Evolutionary conservation across 2,113 vertebrate genomes (phyloP).

Genomic region (Triplophysa tibetana): DNA sequence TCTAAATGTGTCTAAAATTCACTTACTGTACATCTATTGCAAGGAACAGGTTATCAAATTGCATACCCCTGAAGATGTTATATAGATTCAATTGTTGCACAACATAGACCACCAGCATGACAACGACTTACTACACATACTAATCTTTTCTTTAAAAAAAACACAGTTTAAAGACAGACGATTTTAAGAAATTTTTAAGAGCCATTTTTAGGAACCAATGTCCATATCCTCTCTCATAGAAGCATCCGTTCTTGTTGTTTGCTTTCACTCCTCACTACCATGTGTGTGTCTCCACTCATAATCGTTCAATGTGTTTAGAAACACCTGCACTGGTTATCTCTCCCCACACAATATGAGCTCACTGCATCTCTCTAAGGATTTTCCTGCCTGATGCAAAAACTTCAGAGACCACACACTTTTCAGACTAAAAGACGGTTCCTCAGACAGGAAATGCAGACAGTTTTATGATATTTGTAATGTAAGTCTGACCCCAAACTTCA

Average conservation of each 20-base stretch:
- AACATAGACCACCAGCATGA: too few species aligned
- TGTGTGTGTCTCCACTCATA: neutral
- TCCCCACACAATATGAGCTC: neutral
- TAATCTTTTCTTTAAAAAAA: too few species aligned
- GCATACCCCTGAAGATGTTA: too few species aligned
- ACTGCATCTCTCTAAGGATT: neutral
- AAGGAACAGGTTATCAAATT: neutral
- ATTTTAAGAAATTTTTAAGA: too few species aligned
- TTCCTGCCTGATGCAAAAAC: neutral
- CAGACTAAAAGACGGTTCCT: constrained; percentile 33
- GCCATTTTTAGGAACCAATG: too few species aligned
- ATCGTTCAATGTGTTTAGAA: neutral
- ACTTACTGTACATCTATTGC: neutral
- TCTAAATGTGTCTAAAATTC: neutral
- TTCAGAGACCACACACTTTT: constrained; percentile 10
- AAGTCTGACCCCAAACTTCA: constrained; percentile 37
- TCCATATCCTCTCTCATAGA: neutral
- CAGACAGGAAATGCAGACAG: constrained; percentile 33
- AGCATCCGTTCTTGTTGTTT: neutral
- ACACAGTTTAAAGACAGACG: too few species aligned
- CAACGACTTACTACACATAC: too few species aligned
- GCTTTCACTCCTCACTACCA: neutral
- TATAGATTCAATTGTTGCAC: too few species aligned
- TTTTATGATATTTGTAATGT: constrained; percentile 32
- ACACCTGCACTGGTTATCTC: constrained; percentile 5